Evolutionary conservation across 2,888 invertebrate species (phyloP).

Genomic region (Leptura quadrifasciata): DNA sequence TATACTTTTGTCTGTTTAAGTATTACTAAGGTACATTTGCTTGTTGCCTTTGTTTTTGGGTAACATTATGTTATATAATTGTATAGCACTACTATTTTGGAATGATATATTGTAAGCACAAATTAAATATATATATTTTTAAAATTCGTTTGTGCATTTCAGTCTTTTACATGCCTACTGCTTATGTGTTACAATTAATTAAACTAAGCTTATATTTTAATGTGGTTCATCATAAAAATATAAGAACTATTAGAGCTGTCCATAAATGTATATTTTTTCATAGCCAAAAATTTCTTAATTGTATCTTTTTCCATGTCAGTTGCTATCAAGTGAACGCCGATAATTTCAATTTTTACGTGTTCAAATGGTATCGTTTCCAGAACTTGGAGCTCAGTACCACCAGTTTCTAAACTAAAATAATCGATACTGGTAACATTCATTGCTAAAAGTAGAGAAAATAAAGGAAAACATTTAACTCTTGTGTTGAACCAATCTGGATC

Average conservation of each 20-base stretch:
- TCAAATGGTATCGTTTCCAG: conserved; percentile 78
- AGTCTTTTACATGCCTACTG: conserved; percentile 33
- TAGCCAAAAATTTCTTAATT: conserved; percentile 70
- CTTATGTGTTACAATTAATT: neutral
- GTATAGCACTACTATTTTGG: conserved; percentile 18
- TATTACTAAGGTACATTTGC: neutral
- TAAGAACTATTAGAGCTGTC: conserved; percentile 69
- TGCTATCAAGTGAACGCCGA: conserved; percentile 70
- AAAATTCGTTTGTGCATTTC: conserved; percentile 35
- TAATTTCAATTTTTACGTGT: conserved; percentile 73
- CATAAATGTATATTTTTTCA: conserved; percentile 70
- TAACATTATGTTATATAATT: neutral
- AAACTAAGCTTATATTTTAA: conserved; percentile 57
- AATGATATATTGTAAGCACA: conserved; percentile 22
- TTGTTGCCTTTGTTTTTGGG: too few relatives aligned
- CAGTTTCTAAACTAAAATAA: conserved; percentile 82
- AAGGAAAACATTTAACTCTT: conserved; percentile 89
- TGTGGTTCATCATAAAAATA: conserved; percentile 67
- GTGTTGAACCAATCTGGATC: conserved; percentile 80
- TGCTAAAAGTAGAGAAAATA: conserved; percentile 87
- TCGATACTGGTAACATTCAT: conserved; percentile 82
- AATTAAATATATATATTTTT: conserved; percentile 11
- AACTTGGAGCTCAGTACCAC: conserved; percentile 76
- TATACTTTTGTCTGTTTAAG: neutral
- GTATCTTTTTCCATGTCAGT: conserved; percentile 69